These are phyloP conservation scores for Nibea albiflora DNA, from an alignment of 2,113 vertebrate genomes.

Conservation along the genomic window DNA sequence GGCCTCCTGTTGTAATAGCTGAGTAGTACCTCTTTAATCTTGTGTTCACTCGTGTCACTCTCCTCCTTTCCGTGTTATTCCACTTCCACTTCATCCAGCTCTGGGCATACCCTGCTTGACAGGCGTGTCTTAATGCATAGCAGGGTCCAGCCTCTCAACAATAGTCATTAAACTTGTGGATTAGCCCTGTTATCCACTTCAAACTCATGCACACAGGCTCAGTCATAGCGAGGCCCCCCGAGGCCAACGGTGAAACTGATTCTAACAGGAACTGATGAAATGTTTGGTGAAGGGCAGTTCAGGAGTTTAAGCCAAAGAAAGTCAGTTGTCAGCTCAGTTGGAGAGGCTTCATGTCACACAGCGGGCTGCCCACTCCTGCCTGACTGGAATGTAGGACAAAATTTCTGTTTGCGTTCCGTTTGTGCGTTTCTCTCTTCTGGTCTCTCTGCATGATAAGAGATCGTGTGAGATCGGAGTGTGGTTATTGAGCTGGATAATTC, in stretches of 20 bases:
- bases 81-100: neutral
- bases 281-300: neutral
- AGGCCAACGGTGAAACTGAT: neutral
- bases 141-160: slow-evolving; percentile 5
- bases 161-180: slow-evolving; percentile 25
- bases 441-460: neutral
- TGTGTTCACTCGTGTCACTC: slow-evolving; percentile 17
- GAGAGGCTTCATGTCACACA: slow-evolving; percentile 18
- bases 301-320: neutral
- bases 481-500: neutral
- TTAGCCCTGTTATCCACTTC: slow-evolving; percentile 15
- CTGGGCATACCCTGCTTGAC: slow-evolving; percentile 31
- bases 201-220: neutral
- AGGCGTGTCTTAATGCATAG: slow-evolving; percentile 34
- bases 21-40: neutral
- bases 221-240: neutral
- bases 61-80: neutral
- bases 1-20: slow-evolving; percentile 3
- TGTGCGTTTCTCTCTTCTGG: neutral
- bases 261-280: slow-evolving; percentile 44
- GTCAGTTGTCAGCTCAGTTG: slow-evolving; percentile 41
- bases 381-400: slow-evolving; percentile 12
- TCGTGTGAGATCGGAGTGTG: too few relatives aligned
- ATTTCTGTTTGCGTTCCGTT: neutral
- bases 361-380: neutral